Percentiles rank a stretch among this genome's conserved stretches.
Evolutionary conservation across 2,888 invertebrate genomes (phyloP).

Genomic region (Oscheius onirici): DNA sequence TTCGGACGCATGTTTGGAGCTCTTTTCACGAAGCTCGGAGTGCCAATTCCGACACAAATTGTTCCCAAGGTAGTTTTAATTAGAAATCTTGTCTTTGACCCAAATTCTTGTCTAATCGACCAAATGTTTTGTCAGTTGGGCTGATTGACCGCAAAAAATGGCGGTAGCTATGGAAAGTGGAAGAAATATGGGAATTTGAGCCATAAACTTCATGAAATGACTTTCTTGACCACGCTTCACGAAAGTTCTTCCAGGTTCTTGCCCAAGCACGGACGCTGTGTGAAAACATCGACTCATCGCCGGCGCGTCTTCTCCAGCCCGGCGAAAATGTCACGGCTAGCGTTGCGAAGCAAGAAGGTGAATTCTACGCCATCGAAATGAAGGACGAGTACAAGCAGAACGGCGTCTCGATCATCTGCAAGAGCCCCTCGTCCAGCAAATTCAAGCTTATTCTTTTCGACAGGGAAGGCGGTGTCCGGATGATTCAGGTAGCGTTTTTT

Average conservation of each 20-base stretch:
- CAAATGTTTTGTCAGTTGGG: no score
- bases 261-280: constrained; percentile 66
- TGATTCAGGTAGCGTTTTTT: constrained; percentile 55
- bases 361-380: constrained; percentile 67
- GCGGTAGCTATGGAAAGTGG: no score
- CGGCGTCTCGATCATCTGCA: constrained; percentile 69
- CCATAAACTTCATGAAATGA: no score
- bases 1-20: constrained; percentile 71
- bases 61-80: constrained; percentile 63
- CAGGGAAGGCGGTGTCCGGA: constrained; percentile 70
- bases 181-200: no score
- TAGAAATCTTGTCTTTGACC: not conserved
- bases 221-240: no score
- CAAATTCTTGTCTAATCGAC: no score
- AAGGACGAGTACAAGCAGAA: constrained; percentile 48
- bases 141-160: no score
- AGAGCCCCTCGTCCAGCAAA: constrained; percentile 68
- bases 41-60: constrained; percentile 72
- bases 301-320: constrained; percentile 51
- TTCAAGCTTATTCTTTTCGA: constrained; percentile 72
- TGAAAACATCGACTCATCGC: constrained; percentile 48
- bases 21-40: constrained; percentile 70
- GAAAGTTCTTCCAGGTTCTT: constrained; percentile 56
- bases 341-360: constrained; percentile 67
- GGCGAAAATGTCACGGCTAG: constrained; percentile 56